Evolutionary conservation across 2,888 invertebrate genomes (phyloP), one percentile per base, ranked within the genome.

Genomic region (Apoda limacodes): DNA sequence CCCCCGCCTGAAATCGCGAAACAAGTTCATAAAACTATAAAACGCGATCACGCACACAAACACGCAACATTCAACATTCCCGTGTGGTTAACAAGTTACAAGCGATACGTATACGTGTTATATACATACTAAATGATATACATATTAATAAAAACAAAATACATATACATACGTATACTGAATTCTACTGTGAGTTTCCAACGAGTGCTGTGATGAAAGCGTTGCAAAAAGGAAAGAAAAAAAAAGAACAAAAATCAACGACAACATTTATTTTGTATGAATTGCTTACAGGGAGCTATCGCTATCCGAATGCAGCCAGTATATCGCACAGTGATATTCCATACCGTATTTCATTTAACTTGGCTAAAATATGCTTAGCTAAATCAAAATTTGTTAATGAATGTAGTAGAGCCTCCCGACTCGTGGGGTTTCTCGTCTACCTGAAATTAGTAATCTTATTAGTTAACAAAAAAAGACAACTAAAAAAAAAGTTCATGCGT

Each of bases 401-500:
- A 70, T 69, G 74, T 61, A 69, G 68, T 65, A n/a, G n/a, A n/a
- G n/a, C n/a, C 75, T 69, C 75, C 78, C 76, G 76, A 75, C 67
- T 74, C 78, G 62, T 60, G 78, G 78, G 76, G 39, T 72, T 74
- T 72, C 75, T 71, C 51, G 72, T 67, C 67, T 69, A 76, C 78
- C 80, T 78, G 80, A 80, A 78, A 78, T 71, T 71, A 71, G 74
- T 74, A 74, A 78, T 72, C 74, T 68, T 61, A 80, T 81, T 81
- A 80, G 80, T 80, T 59, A 58, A 52, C 51, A 55, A 51, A 43
- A 43, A 39, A 40, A 35, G 40, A 49, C 57, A 54, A 42, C 32
- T 64, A 60, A 17, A 17, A 17, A 5, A 17, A 17, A 17, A 17
- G 17, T 17, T 17, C 7, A 7, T 6, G 7, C 17, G 17, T 43